A percentile compares a stretch with the other conserved stretches of the same genome.
Evolutionary conservation across 2,797 vertebrate species (phyloP).

Genomic region (Tarsius wallacei): DNA sequence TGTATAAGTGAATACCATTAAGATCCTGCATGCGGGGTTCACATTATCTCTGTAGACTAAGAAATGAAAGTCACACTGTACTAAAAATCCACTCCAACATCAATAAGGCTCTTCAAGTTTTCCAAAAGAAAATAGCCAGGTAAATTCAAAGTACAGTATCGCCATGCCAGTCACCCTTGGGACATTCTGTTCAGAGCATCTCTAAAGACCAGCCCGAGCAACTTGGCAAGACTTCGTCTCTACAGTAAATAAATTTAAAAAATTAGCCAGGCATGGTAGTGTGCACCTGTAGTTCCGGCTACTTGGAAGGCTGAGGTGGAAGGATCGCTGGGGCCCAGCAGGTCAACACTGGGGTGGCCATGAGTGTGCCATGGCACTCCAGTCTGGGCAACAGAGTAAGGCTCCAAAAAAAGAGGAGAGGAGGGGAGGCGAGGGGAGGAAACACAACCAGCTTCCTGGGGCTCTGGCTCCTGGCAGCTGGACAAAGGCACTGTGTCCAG

Average conservation of each 20-base stretch:
- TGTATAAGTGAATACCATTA: not conserved
- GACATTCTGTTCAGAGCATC: not conserved
- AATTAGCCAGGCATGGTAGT: too few species aligned
- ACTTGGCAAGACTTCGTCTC: too few species aligned
- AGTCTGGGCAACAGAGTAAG: too few species aligned
- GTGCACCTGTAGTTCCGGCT: too few species aligned
- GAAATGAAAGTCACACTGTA: not conserved
- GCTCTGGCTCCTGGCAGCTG: not conserved
- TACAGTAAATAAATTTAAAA: too few species aligned
- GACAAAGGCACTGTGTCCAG: not conserved
- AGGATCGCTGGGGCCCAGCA: too few species aligned
- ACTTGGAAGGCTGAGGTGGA: too few species aligned
- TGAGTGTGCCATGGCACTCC: too few species aligned
- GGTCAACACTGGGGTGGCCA: too few species aligned
- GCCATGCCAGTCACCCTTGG: not conserved
- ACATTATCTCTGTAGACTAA: not conserved
- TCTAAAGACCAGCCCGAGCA: not conserved
- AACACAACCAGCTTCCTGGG: not conserved
- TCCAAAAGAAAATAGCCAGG: not conserved
- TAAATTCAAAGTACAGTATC: not conserved
- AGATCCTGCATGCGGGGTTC: not conserved
- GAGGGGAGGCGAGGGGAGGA: too few species aligned
- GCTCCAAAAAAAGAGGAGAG: too few species aligned
- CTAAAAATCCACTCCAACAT: not conserved
- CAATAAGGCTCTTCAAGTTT: not conserved